Evolutionary conservation across 2,797 vertebrate species (phyloP).

Genomic region (Takifugu ocellatus): DNA sequence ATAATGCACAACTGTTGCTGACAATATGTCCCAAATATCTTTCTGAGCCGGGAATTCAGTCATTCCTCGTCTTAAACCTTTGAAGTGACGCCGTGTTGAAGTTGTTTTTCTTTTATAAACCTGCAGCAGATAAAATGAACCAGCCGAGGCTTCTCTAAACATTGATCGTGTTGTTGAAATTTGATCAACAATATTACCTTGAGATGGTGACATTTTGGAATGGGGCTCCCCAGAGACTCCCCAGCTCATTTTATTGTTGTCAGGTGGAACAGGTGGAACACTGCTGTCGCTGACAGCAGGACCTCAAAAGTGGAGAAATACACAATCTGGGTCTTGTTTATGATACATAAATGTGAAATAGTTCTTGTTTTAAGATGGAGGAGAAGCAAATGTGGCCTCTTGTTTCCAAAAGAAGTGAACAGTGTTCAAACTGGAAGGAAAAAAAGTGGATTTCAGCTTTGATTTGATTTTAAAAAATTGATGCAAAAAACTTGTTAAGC

Average conservation of each 20-base stretch:
- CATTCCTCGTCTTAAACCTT: not conserved
- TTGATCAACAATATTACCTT: not conserved
- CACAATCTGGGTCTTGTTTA: too few relatives aligned
- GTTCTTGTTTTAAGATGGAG: too few relatives aligned
- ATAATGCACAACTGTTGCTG: not conserved
- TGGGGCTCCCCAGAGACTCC: not conserved
- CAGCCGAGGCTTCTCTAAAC: not conserved
- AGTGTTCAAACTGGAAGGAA: not conserved
- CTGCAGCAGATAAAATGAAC: slow-evolving; percentile 1
- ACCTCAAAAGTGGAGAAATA: too few relatives aligned
- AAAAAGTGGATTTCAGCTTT: not conserved
- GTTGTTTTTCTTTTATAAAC: not conserved
- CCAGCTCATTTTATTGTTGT: not conserved
- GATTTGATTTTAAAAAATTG: not conserved
- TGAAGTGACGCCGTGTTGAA: too few relatives aligned
- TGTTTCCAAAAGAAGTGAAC: too few relatives aligned
- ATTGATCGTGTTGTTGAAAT: slow-evolving; percentile 7
- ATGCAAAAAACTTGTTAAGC: too few relatives aligned
- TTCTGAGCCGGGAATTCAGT: not conserved
- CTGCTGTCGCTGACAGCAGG: too few relatives aligned
- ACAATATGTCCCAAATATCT: not conserved
- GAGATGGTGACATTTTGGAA: slow-evolving; percentile 2
- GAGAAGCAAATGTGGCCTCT: too few relatives aligned
- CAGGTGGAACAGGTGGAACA: too few relatives aligned
- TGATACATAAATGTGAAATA: too few relatives aligned